Percentiles rank a stretch among this genome's conserved stretches.
These are phyloP conservation scores for Bilobella aurantiaca DNA, from an alignment of 1,140 invertebrate genomes.

Conservation along the genomic window DNA sequence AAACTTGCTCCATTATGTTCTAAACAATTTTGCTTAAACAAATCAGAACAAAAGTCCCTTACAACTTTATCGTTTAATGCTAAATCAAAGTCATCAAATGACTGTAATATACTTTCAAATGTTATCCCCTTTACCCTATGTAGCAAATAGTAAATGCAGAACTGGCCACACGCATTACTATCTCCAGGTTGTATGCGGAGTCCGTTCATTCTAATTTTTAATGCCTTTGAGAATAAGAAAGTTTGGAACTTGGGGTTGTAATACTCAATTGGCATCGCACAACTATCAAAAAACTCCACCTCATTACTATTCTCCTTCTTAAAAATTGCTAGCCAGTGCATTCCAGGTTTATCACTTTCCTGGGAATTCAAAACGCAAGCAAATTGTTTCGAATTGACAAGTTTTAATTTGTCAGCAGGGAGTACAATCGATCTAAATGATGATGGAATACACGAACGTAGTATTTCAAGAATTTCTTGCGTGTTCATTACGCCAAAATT, in stretches of 20 bases:
- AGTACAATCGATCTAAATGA: constrained; percentile 1
- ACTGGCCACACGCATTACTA: constrained; percentile 1
- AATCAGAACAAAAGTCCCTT: background rate
- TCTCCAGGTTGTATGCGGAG: background rate
- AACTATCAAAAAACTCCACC: constrained; percentile 24
- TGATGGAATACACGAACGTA: background rate
- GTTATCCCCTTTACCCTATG: background rate
- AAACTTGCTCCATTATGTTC: background rate
- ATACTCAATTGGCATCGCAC: background rate
- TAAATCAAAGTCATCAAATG: background rate
- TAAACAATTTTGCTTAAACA: background rate
- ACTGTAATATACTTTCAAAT: background rate
- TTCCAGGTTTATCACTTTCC: background rate
- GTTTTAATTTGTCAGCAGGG: background rate
- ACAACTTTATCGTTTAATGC: constrained; percentile 1
- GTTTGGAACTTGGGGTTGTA: constrained; percentile 6
- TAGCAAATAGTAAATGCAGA: background rate
- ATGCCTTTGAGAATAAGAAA: background rate
- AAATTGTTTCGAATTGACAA: background rate
- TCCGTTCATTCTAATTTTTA: background rate
- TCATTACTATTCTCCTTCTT: background rate
- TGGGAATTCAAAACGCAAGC: constrained; percentile 11
- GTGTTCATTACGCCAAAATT: constrained; percentile 6
- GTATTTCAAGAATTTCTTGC: constrained; percentile 2
- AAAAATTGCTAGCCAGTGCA: constrained; percentile 19